Evolutionary conservation across 2,113 vertebrate species (phyloP).

Genomic region (Porphyrio hochstetteri): DNA sequence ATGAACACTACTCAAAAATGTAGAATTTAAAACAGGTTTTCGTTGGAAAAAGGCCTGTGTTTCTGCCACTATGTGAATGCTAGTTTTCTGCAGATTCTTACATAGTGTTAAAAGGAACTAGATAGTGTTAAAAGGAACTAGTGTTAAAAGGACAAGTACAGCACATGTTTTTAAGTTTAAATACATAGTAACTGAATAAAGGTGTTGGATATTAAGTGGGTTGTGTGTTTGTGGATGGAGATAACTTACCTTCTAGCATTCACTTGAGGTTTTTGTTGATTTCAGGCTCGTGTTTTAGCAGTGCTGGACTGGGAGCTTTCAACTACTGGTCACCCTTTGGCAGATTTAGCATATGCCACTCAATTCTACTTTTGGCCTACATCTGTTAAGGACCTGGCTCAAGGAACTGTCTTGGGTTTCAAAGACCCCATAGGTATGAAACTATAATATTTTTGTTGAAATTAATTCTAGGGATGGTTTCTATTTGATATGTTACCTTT

Average conservation of each 20-base stretch:
- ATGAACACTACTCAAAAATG: neutral
- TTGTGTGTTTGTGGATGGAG: neutral
- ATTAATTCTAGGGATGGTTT: neutral
- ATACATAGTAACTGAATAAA: neutral
- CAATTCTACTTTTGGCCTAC: constrained; percentile 81
- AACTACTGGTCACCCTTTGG: constrained; percentile 88
- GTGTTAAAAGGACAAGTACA: neutral
- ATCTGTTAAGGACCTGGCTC: neutral
- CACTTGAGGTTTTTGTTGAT: neutral
- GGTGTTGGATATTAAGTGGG: neutral
- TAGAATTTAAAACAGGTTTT: neutral
- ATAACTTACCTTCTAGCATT: neutral
- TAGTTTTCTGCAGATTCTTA: neutral
- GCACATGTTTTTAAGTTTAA: neutral
- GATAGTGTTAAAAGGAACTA: neutral
- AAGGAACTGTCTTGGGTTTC: neutral
- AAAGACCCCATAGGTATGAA: constrained; percentile 63
- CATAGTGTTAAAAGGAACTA: neutral
- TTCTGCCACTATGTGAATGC: neutral
- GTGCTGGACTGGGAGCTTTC: constrained; percentile 96
- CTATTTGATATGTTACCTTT: neutral
- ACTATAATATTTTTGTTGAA: neutral
- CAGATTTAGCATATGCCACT: constrained; percentile 84
- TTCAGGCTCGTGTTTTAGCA: constrained; percentile 85
- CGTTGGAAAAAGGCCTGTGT: neutral